These are phyloP conservation scores for Chouioia cunea DNA, from an alignment of 2,888 invertebrate genomes.

Conservation along the genomic window DNA sequence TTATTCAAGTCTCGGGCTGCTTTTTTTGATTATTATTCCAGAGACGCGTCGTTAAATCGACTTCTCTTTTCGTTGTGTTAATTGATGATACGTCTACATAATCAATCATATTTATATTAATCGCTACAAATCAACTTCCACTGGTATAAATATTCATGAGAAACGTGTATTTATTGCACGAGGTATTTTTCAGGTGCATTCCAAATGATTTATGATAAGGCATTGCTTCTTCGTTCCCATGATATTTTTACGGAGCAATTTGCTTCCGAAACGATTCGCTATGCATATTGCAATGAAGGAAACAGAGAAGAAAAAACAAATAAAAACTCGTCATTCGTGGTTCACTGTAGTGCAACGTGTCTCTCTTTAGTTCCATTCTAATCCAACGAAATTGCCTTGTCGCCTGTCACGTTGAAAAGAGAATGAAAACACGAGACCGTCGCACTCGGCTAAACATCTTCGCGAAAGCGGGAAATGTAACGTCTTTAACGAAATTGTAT, in stretches of 20 bases:
- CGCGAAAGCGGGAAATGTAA: no score
- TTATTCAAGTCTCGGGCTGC: conserved; percentile 1
- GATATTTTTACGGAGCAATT: conserved; percentile 8
- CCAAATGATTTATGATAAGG: conserved; percentile 11
- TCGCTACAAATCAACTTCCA: no score
- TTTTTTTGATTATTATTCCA: no score
- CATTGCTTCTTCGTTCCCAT: conserved; percentile 8
- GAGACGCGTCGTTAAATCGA: no score
- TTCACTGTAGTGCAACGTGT: conserved; percentile 6
- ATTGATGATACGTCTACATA: no score
- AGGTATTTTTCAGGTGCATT: no score
- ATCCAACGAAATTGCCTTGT: conserved; percentile 33
- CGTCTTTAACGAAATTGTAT: no score
- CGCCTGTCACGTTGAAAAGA: conserved; percentile 9
- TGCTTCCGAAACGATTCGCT: conserved; percentile 30
- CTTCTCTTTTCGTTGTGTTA: no score
- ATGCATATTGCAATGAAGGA: background rate
- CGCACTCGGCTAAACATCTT: no score
- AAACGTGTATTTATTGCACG: no score
- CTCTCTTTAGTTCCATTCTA: conserved; percentile 21
- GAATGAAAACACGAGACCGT: background rate
- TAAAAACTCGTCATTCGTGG: background rate
- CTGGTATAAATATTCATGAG: no score
- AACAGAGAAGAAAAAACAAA: background rate
- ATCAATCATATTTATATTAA: no score